Evolutionary conservation across 2,797 vertebrate genomes (phyloP).

Genomic region (Sebastes aleutianus): DNA sequence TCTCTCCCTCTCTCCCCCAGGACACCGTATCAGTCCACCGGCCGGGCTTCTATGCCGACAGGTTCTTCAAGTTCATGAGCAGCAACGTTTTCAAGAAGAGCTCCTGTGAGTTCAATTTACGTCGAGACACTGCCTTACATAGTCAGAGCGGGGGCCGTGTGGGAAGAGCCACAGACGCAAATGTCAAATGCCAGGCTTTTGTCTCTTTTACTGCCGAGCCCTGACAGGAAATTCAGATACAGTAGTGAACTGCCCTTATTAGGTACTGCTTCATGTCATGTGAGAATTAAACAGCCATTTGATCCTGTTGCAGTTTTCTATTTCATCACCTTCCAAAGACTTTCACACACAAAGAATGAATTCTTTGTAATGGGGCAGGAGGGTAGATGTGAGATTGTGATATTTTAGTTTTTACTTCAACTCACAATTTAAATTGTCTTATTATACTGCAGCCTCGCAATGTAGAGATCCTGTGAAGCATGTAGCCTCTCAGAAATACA

Average conservation of each 20-base stretch:
- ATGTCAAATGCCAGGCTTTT: constrained; percentile 50
- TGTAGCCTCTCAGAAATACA: neutral
- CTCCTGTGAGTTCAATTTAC: constrained; percentile 88
- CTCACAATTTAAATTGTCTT: neutral
- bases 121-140: constrained; percentile 58
- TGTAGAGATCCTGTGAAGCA: neutral
- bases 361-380: neutral
- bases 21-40: constrained; percentile 98
- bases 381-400: neutral
- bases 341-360: neutral
- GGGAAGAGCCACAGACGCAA: constrained; percentile 8
- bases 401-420: neutral
- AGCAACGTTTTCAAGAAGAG: constrained; percentile 94
- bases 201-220: constrained; percentile 40
- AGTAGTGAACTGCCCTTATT: constrained; percentile 52
- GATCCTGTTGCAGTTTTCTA: constrained; percentile 9
- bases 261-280: constrained; percentile 36
- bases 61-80: constrained; percentile 99
- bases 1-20: constrained; percentile 73
- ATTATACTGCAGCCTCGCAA: neutral
- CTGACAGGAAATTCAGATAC: constrained; percentile 42
- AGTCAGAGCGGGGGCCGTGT: constrained; percentile 46
- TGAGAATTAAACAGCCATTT: constrained; percentile 10
- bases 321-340: neutral
- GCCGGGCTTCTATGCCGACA: constrained; percentile 96